Conservation (phyloP, 2,797 vertebrate genomes). For the Serranus cabrilla region DNA sequence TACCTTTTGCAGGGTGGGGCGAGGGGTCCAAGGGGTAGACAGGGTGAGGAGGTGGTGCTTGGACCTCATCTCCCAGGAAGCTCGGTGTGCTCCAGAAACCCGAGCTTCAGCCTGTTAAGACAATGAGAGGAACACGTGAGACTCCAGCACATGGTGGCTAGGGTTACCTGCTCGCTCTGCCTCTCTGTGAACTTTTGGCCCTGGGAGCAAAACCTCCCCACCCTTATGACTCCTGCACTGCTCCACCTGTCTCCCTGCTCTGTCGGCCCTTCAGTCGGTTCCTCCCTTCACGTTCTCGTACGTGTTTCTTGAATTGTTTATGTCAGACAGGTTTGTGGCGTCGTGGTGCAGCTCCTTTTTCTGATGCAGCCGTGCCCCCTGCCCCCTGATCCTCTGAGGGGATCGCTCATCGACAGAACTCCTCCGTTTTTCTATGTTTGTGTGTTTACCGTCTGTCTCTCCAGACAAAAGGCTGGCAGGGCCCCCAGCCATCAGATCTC, state of each 20-base stretch:
- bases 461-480: slow-evolving; percentile 72
- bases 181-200: slow-evolving; percentile 85
- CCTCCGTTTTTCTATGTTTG: slow-evolving; percentile 40
- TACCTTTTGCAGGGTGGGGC: slow-evolving; percentile 56
- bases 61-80: slow-evolving; percentile 74
- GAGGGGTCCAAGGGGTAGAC: slow-evolving; percentile 49
- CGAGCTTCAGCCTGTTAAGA: slow-evolving; percentile 79
- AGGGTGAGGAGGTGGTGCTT: slow-evolving; percentile 35
- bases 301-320: slow-evolving; percentile 2
- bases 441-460: slow-evolving; percentile 75
- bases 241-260: slow-evolving; percentile 61
- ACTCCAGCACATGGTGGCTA: slow-evolving; percentile 81
- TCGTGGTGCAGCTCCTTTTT: background rate
- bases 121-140: slow-evolving; percentile 85
- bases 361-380: background rate
- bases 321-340: slow-evolving; percentile 30
- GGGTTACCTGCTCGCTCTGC: slow-evolving; percentile 80
- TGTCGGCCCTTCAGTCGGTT: slow-evolving; percentile 25
- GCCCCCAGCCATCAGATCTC: slow-evolving; percentile 68
- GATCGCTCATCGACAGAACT: slow-evolving; percentile 35
- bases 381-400: slow-evolving; percentile 28
- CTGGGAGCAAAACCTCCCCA: slow-evolving; percentile 75
- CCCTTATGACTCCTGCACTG: slow-evolving; percentile 66
- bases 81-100: slow-evolving; percentile 78
- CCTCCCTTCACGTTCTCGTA: slow-evolving; percentile 40